Conservation (phyloP, 64 coral and sea anemone genomes). For the Hydrozoanthus tunicans region DNA sequence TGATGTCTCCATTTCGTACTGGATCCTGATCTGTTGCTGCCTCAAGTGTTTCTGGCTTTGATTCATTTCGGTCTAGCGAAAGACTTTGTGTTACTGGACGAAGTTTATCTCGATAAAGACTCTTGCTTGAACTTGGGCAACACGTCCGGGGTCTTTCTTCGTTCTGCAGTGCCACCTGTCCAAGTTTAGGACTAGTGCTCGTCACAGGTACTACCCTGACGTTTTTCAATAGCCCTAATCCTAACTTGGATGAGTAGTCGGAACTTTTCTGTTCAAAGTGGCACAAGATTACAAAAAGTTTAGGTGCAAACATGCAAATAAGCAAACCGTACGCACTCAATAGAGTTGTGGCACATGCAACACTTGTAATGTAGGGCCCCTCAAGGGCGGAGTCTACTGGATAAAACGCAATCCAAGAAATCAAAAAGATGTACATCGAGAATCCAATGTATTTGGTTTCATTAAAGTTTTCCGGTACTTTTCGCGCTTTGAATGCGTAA, state of each 20-base stretch:
- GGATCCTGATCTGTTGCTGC: not conserved
- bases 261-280: slow-evolving; percentile 69
- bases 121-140: not conserved
- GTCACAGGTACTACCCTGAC: slow-evolving; percentile 8
- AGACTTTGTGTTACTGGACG: not conserved
- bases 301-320: slow-evolving; percentile 74
- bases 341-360: slow-evolving; percentile 57
- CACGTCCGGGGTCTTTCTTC: not conserved
- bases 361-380: slow-evolving; percentile 54
- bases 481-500: slow-evolving; percentile 74
- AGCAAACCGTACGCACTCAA: slow-evolving; percentile 67
- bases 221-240: not conserved
- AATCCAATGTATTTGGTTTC: slow-evolving; percentile 76
- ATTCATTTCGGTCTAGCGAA: not conserved
- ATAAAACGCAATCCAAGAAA: slow-evolving; percentile 74
- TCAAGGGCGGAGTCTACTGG: slow-evolving; percentile 61
- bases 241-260: slow-evolving; percentile 17
- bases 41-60: not conserved
- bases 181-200: not conserved
- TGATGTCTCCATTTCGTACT: not conserved
- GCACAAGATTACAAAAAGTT: slow-evolving; percentile 63
- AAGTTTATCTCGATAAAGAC: not conserved
- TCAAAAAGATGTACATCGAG: slow-evolving; percentile 62
- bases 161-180: not conserved
- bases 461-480: slow-evolving; percentile 80